phyloP scores from a whole-genome alignment of 2,888 invertebrate species.

The Rhyacophila evoluta region DNA sequence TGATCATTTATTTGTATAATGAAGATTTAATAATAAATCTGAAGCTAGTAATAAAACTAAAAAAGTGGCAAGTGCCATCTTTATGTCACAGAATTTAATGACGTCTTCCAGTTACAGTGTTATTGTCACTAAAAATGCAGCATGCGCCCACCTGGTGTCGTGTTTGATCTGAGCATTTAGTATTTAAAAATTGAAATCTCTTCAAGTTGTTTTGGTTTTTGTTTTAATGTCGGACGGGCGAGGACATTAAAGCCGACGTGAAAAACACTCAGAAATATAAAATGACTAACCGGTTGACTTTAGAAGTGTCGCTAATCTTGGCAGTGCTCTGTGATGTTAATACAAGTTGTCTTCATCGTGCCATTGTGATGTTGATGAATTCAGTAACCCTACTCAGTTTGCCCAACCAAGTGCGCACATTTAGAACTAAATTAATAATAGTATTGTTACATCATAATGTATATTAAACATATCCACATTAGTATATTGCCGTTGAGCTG shows the following conservation, averaged over 20 bases:
- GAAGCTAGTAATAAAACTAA: too few species aligned
- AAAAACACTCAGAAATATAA: slow-evolving; percentile 19
- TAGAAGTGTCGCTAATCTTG: slow-evolving; percentile 14
- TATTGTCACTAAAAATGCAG: slow-evolving; percentile 8
- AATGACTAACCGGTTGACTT: slow-evolving; percentile 13
- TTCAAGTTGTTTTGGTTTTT: not conserved
- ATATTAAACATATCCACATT: too few species aligned
- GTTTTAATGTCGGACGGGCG: not conserved
- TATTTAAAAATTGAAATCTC: slow-evolving; percentile 13
- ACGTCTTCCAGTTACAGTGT: not conserved
- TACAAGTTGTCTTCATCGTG: too few species aligned
- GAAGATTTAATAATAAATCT: too few species aligned
- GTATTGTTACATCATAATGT: too few species aligned
- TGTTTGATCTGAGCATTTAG: not conserved
- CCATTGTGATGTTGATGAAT: too few species aligned
- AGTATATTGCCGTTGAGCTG: too few species aligned
- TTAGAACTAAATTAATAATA: too few species aligned
- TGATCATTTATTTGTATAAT: too few species aligned
- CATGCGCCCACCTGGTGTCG: not conserved
- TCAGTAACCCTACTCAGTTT: too few species aligned
- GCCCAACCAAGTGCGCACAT: too few species aligned
- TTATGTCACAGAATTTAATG: not conserved
- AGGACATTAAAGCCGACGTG: slow-evolving; percentile 16
- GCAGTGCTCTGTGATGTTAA: not conserved
- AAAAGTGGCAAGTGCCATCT: not conserved